phyloP scores from a whole-genome alignment of 2,888 invertebrate genomes.

The Tubulanus polymorphus region DNA sequence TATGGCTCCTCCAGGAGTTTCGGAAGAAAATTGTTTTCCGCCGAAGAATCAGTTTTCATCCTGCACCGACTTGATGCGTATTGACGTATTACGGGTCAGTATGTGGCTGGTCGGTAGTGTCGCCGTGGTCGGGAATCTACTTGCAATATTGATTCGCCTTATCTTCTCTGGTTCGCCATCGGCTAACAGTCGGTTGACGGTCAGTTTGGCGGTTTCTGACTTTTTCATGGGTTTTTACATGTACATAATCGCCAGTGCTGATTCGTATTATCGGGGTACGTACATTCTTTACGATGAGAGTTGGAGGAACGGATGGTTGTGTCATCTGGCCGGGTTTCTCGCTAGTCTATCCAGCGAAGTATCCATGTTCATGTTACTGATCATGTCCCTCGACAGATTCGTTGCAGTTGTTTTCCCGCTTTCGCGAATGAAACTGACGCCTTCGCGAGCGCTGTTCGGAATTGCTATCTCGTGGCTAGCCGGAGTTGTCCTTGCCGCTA shows the following conservation, averaged over 20 bases:
- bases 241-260: slow-evolving; percentile 24
- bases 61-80: slow-evolving; percentile 27
- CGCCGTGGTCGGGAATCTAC: slow-evolving; percentile 22
- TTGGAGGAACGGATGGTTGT: slow-evolving; percentile 26
- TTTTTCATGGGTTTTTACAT: slow-evolving; percentile 29
- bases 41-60: slow-evolving; percentile 26
- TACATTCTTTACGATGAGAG: slow-evolving; percentile 26
- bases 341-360: slow-evolving; percentile 58
- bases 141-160: slow-evolving; percentile 17
- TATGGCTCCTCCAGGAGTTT: slow-evolving; percentile 15
- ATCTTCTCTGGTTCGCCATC: slow-evolving; percentile 24
- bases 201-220: slow-evolving; percentile 24
- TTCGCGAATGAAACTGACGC: slow-evolving; percentile 29
- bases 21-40: slow-evolving; percentile 27
- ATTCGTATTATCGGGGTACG: slow-evolving; percentile 21
- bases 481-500: slow-evolving; percentile 29
- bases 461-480: slow-evolving; percentile 33
- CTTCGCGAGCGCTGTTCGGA: slow-evolving; percentile 24
- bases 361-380: slow-evolving; percentile 60
- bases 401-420: slow-evolving; percentile 62
- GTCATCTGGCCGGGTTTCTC: slow-evolving; percentile 26
- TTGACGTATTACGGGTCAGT: slow-evolving; percentile 19
- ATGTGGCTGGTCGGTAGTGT: slow-evolving; percentile 24
- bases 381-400: slow-evolving; percentile 64
- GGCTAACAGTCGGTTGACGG: slow-evolving; percentile 21